Evolutionary conservation across 1,140 invertebrate species (phyloP).

Genomic region (Drosophila neocordata): DNA sequence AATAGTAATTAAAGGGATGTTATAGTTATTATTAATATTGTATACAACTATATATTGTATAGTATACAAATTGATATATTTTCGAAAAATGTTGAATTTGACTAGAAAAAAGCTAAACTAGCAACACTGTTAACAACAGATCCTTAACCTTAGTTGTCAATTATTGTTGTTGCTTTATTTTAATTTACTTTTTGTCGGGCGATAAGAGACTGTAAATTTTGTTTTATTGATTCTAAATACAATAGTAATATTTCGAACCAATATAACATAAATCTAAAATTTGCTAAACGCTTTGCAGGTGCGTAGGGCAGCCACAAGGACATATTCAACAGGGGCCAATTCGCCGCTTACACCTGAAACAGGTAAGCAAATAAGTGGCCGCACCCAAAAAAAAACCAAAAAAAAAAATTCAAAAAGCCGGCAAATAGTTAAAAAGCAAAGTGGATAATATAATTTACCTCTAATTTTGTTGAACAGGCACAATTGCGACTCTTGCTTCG

Average conservation of each 20-base stretch:
- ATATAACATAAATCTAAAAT: neutral
- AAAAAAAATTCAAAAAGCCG: constrained; percentile 25
- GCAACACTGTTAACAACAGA: neutral
- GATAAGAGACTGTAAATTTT: neutral
- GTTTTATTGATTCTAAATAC: neutral
- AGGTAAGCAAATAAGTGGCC: constrained; percentile 45
- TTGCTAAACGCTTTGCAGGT: constrained; percentile 17
- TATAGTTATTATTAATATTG: too few relatives aligned
- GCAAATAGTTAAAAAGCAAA: constrained; percentile 36
- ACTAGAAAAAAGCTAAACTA: too few relatives aligned
- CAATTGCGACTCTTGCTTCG: constrained; percentile 17
- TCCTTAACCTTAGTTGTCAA: constrained; percentile 4
- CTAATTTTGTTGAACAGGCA: constrained; percentile 5
- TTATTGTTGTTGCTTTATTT: constrained; percentile 10
- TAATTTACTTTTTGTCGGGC: constrained; percentile 3
- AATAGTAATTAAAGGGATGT: too few relatives aligned
- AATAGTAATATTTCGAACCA: neutral
- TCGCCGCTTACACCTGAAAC: constrained; percentile 41
- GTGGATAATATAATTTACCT: constrained; percentile 7
- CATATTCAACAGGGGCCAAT: constrained; percentile 25
- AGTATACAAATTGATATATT: too few relatives aligned
- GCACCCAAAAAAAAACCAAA: neutral
- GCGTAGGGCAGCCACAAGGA: constrained; percentile 9
- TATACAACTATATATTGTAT: too few relatives aligned
- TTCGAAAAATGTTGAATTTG: too few relatives aligned